Evolutionary conservation across 2,888 invertebrate species (phyloP), one percentile per base, ranked within the genome.

Genomic region (Archips crataeganus): DNA sequence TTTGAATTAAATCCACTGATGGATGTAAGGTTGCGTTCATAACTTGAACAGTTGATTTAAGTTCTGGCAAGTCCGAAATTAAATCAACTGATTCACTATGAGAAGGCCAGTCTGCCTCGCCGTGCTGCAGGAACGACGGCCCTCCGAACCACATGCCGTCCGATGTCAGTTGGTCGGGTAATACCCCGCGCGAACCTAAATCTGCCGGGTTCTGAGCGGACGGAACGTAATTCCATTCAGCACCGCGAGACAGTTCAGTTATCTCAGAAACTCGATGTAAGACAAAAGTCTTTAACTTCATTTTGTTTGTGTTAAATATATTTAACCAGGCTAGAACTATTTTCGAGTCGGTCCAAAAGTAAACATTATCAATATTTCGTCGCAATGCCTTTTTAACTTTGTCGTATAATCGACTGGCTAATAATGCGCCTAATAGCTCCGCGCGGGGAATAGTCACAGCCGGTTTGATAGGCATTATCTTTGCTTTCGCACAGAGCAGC

Each of bases 241-340:
- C 11, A 9, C n/a, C 32, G 6, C 34, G 3, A 9, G 78, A 77
- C 2, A 78, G 15, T 36, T 78, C 75, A 9, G 42, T 42, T 15
- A 77, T 76, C 57, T 78, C 75, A 4, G 47, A n/a, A 0, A 80
- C 57, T 13, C 79, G 45, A 62, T 79, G 78, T 6, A 70, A 61
- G 0, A 79, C 77, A 67, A 78, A 79, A 9, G 75, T 51, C 79
- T 79, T 62, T 78, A 64, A 9, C n/a, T 61, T 61, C 5, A 8
- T 1, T 42, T 39, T 61, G 42, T 61, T 61, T 15, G 8, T 23
- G 66, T 76, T 54, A 69, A 61, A 54, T 4, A 71, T 70, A 3
- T 73, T 72, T 9, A 79, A 54, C 77, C 77, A 79, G 0, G 74
- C 75, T 10, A 79, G 15, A 0, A 65, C 63, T 0, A 78, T 73